Base-by-base conservation (phyloP, 2,797 vertebrate species). In the Chrosomus eos region DNA sequence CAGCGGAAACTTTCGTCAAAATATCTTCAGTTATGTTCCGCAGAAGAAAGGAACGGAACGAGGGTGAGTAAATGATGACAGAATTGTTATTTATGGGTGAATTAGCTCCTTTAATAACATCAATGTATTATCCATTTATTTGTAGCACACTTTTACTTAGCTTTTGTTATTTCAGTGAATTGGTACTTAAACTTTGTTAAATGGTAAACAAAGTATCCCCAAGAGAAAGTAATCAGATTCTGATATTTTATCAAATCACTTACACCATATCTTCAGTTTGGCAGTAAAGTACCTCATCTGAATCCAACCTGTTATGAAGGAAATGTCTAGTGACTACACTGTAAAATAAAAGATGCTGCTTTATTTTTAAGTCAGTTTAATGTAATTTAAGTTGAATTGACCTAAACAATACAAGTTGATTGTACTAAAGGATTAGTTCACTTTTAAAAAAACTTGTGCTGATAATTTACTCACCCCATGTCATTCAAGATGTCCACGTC, bases 241-340 rank as follows among this genome's bases (percentile, higher is more conserved):
- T 19, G 31, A 55, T 19, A 33, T 53, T 26, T 21, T 23, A 71
- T 33, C 7, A 78, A 71, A 23, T 48, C 83, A 73, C 67, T 80
- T 73, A 71, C 76, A 48, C 38, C 53, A 16, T 5, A 26, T 84
- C 83, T 62, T 62, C 74, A 79, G 74, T 62, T 71, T 84, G 66
- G 75, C 75, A 85, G 40, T 72, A 31, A 80, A 77, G 48, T 5
- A 0, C 75, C 67, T 19, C 71, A 75, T 79, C 75, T 85, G 75
- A 28, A 28, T 66, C 31, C 81, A 82, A 83, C 76, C 55, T 72
- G 40, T 80, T 16, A 62, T n/a, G 23, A 66, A 71, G 28, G 28
- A 72, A 36, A 70, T 79, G n/a, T 70, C 70, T 26, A 43, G n/a
- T 43, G 36, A 60, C 38, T 11, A 43, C 13, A 5, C 45, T 16